Percentiles rank a stretch among this genome's conserved stretches.
These are phyloP conservation scores for Silurus aristotelis DNA, from an alignment of 2,797 vertebrate species.

Conservation along the genomic window DNA sequence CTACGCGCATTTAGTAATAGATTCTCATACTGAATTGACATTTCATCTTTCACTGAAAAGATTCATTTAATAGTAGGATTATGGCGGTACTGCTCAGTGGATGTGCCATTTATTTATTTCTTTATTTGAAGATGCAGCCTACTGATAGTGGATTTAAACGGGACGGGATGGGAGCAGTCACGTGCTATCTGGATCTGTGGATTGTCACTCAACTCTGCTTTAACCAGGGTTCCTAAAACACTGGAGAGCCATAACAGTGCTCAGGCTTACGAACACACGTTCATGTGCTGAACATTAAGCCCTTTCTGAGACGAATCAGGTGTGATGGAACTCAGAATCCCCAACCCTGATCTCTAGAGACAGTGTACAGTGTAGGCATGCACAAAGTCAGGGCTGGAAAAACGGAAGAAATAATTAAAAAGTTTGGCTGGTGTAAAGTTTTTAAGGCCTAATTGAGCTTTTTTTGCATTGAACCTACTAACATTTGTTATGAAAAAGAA, in stretches of 20 bases:
- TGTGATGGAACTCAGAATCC: constrained; percentile 20
- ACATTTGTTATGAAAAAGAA: constrained; percentile 31
- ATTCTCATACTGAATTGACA: not conserved
- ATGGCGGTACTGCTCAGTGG: not conserved
- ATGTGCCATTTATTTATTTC: not conserved
- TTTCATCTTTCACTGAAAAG: not conserved
- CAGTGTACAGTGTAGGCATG: not conserved
- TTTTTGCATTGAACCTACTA: constrained; percentile 17
- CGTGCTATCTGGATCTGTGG: constrained; percentile 18
- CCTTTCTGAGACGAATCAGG: constrained; percentile 42
- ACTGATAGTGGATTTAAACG: not conserved
- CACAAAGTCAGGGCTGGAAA: not conserved
- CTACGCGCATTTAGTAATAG: constrained; percentile 21
- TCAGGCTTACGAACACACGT: constrained; percentile 18
- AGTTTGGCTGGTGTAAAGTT: constrained; percentile 33
- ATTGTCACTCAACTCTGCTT: constrained; percentile 43
- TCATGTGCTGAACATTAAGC: constrained; percentile 40
- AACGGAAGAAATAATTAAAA: not conserved
- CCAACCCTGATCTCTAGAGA: constrained; percentile 4
- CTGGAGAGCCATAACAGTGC: constrained; percentile 14
- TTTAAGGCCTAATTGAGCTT: constrained; percentile 31
- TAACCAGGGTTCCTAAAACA: not conserved
- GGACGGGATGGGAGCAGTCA: not conserved
- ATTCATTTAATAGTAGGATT: not conserved
- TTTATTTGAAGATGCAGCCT: not conserved